These are phyloP conservation scores for Pissodes strobi DNA, from an alignment of 1,140 invertebrate genomes.

Conservation along the genomic window DNA sequence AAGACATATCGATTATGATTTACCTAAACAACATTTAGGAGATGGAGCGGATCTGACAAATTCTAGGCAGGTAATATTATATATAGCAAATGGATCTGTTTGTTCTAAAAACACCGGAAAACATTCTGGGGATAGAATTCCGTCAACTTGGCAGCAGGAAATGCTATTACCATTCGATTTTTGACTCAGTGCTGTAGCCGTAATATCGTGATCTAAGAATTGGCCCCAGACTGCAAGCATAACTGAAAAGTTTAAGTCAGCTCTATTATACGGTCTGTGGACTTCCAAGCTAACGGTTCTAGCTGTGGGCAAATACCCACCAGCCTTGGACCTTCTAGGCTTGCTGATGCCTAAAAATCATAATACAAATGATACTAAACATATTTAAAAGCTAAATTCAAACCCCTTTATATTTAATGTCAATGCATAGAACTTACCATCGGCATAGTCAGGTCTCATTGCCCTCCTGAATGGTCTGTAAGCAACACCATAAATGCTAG, in stretches of 20 bases:
- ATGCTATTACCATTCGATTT: conserved; percentile 67
- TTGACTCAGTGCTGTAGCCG: conserved; percentile 76
- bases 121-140: conserved; percentile 73
- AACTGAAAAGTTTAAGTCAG: conserved; percentile 75
- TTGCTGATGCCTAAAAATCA: conserved; percentile 66
- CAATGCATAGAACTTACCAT: conserved; percentile 61
- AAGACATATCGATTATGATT: no score
- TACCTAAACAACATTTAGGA: conserved; percentile 76
- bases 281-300: conserved; percentile 73
- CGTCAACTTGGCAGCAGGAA: conserved; percentile 62
- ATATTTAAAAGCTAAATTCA: background rate
- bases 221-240: conserved; percentile 92
- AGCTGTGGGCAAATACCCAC: conserved; percentile 68
- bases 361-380: no score
- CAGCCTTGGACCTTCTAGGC: conserved; percentile 65
- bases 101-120: conserved; percentile 72
- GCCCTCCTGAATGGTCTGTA: conserved; percentile 77
- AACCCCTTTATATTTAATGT: background rate
- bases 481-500: conserved; percentile 69
- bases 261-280: conserved; percentile 70
- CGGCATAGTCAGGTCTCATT: conserved; percentile 74
- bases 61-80: conserved; percentile 77
- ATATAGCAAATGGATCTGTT: conserved; percentile 71
- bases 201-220: conserved; percentile 95
- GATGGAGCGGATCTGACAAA: conserved; percentile 84